phyloP scores from a whole-genome alignment of 1,140 invertebrate genomes.

The Zeugodacus cucurbitae region DNA sequence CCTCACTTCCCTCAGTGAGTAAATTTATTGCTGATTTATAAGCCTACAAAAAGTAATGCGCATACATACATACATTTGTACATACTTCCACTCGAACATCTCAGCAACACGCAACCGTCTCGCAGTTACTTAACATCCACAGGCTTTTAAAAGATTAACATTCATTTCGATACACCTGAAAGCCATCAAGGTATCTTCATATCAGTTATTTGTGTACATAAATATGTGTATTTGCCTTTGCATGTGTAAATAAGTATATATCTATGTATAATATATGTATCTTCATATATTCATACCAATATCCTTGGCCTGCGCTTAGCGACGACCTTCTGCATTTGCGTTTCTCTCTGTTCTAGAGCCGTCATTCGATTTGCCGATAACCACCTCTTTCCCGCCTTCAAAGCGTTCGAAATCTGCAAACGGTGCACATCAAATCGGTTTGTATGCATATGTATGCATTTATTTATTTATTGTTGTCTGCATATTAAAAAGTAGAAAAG shows the following conservation, averaged over 20 bases:
- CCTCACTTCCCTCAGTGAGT: no score
- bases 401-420: background rate
- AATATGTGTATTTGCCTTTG: background rate
- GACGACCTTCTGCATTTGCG: constrained; percentile 5
- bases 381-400: background rate
- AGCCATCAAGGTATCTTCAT: background rate
- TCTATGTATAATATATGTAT: background rate
- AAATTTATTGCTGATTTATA: no score
- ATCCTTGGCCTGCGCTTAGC: background rate
- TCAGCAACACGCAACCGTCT: background rate
- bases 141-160: background rate
- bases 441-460: background rate
- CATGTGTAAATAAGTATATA: background rate
- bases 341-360: background rate
- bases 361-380: background rate
- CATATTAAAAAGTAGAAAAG: background rate
- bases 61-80: background rate
- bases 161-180: constrained; percentile 24
- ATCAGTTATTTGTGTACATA: background rate
- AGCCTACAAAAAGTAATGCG: background rate
- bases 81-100: background rate
- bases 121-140: background rate
- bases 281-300: background rate
- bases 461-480: background rate
- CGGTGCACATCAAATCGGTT: constrained; percentile 14